Base-by-base conservation (phyloP, 2,888 invertebrate genomes). In the Xylota segnis region DNA sequence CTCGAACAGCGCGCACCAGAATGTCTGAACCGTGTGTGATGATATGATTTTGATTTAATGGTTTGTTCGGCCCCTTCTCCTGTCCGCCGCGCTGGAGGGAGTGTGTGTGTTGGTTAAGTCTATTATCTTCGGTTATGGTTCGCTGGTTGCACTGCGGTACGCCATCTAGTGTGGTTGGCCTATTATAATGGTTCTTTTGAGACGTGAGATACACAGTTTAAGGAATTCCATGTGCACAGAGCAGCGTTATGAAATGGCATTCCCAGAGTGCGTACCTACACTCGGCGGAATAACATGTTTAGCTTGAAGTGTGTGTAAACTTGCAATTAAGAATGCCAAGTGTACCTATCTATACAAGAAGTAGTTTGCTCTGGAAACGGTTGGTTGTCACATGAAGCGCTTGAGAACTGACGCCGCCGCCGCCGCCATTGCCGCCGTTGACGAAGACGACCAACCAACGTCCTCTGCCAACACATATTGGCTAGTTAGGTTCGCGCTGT, bases 21-120 rank as follows among this genome's bases (percentile, higher is more conserved):
- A 75, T 78, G 74, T 81, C 79, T 78, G 65, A 84, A 70, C 65
- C 70, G 75, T 75, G 72, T 71, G 58, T 65, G 74, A 84, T 75
- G 79, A 84, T 84, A 84, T 76, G 84, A 81, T 75, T 84, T 81
- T 84, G 84, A 84, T 81, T 84, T 71, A 84, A 81, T 81, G 54
- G 75, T 50, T 23, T 70, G 63, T 40, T 56, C 34, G 45, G 29
- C 37, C 27, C 9, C 9, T n/a, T 2, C 40, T 4, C 40, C n/a
- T n/a, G n/a, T n/a, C n/a, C n/a, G n/a, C n/a, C n/a, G n/a, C n/a
- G n/a, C 40, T n/a, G 14, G 43, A 14, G 43, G 14, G 40, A 12
- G 37, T 37, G 40, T 10, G 16, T 43, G 59, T 71, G 66, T 50
- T 63, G 58, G 75, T 68, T 58, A 68, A 61, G 58, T 32, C 47